Evolutionary conservation across 1,140 invertebrate genomes (phyloP), one percentile per base, ranked within the genome.

Genomic region (Drosophila ficusphila): DNA sequence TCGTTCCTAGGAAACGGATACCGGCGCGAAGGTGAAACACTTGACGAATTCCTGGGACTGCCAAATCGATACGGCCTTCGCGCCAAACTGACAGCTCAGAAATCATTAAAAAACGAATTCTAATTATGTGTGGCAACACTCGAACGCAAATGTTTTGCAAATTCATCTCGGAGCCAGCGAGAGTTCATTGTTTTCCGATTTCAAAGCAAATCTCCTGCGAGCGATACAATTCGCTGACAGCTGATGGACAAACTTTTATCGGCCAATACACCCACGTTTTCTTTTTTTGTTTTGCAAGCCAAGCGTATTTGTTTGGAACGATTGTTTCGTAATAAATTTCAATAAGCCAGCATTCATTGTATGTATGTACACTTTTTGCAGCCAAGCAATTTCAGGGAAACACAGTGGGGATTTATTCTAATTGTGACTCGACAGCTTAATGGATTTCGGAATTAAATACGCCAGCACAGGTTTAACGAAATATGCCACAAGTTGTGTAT

Each of bases 1-100:
- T n/a, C 60, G 60, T 67, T 67, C 62, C 62, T 67, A 67, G 62
- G 60, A 67, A 67, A 67, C 62, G 62, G 60, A 67, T 67, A 67
- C 27, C 34, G 18, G 8, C 57, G 23, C 62, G 60, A 67, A 67
- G 60, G 61, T 67, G 12, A 67, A 67, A 8, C 60, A 51, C 44
- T 51, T 46, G 44, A 41, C 42, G 14, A 21, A 14, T 25, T 65
- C 33, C 33, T 18, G 3, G 18, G 11, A 27, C 6, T 36, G 60
- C 27, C 62, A 33, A 67, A 67, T 67, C 62, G 62, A 67, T 67
- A 67, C 60, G 44, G 46, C 62, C 62, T 67, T 67, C 44, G 29
- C 34, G 62, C 21, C 25, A 11, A 16, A 16, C n/a, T 67, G 62
- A 67, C 62, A 67, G 62, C 61, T 52, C n/a, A 67, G 34, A 67